These are phyloP conservation scores for Chloropsis cyanopogon DNA, from an alignment of 2,113 vertebrate genomes.

Conservation along the genomic window DNA sequence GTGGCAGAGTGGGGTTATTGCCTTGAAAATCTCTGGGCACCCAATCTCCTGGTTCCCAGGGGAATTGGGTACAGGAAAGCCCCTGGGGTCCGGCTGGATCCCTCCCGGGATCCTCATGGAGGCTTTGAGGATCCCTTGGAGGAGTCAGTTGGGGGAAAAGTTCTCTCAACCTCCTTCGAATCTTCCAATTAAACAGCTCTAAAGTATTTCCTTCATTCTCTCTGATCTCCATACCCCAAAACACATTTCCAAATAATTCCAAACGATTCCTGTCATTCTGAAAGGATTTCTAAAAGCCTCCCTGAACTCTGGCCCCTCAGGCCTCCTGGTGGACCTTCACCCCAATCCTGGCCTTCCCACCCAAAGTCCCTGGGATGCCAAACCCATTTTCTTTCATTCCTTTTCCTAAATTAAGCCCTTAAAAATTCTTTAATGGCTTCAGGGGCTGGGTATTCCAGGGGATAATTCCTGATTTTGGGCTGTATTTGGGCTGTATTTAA, in stretches of 20 bases:
- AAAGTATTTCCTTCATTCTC: neutral
- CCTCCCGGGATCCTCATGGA: rapidly evolving
- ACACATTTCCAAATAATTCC: neutral
- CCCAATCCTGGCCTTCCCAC: rapidly evolving
- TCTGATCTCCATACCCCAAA: neutral
- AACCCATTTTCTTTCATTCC: neutral
- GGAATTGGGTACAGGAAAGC: rapidly evolving
- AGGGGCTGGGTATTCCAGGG: neutral
- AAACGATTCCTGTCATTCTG: rapidly evolving
- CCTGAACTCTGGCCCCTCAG: neutral
- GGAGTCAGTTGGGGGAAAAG: too few species aligned
- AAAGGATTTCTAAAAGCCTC: neutral
- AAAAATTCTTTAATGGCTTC: neutral
- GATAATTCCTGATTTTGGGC: neutral
- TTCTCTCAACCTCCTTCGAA: neutral
- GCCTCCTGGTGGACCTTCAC: neutral
- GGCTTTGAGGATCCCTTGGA: neutral
- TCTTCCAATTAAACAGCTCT: neutral
- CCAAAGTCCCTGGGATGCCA: neutral
- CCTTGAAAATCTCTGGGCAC: neutral
- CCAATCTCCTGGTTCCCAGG: rapidly evolving
- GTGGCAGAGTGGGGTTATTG: neutral
- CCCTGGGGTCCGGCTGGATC: neutral
- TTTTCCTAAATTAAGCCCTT: neutral
- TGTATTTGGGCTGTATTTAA: neutral